Conservation (phyloP, 1,140 invertebrate species). For the Papilio polytes region DNA sequence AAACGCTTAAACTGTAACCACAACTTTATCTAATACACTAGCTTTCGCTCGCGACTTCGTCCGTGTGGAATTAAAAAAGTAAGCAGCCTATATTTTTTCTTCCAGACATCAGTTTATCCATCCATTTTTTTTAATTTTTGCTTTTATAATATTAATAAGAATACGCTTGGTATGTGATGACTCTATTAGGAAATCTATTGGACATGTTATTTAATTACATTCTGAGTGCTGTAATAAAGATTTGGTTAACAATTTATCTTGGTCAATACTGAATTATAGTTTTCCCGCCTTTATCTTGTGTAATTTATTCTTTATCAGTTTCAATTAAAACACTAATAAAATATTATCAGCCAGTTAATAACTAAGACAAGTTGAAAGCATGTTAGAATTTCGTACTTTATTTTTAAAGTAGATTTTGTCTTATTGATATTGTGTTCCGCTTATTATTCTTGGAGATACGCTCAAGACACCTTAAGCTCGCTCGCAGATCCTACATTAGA, state of each 20-base stretch:
- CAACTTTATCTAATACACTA: neutral
- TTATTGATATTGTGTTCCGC: neutral
- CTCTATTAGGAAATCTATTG: too few species aligned
- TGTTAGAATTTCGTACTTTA: neutral
- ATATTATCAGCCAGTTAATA: neutral
- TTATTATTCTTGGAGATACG: constrained; percentile 1
- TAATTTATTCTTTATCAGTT: constrained; percentile 20
- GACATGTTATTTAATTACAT: too few species aligned
- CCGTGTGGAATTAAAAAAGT: too few species aligned
- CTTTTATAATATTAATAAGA: too few species aligned
- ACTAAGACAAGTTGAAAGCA: neutral
- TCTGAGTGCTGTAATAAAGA: too few species aligned
- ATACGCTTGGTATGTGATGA: neutral
- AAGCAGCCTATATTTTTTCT: too few species aligned
- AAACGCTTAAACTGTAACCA: too few species aligned
- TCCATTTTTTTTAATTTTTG: too few species aligned
- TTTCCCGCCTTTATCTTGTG: neutral
- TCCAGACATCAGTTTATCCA: too few species aligned
- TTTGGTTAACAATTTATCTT: too few species aligned
- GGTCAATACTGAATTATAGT: too few species aligned
- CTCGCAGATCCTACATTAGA: neutral
- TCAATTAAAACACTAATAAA: constrained; percentile 30
- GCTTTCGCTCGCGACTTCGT: too few species aligned
- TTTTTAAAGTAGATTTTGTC: neutral
- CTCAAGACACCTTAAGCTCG: neutral